A percentile compares a stretch with the other conserved stretches of the same genome.
These are phyloP conservation scores for Gasterosteus aculeatus DNA, from an alignment of 2,113 vertebrate genomes.

Conservation along the genomic window DNA sequence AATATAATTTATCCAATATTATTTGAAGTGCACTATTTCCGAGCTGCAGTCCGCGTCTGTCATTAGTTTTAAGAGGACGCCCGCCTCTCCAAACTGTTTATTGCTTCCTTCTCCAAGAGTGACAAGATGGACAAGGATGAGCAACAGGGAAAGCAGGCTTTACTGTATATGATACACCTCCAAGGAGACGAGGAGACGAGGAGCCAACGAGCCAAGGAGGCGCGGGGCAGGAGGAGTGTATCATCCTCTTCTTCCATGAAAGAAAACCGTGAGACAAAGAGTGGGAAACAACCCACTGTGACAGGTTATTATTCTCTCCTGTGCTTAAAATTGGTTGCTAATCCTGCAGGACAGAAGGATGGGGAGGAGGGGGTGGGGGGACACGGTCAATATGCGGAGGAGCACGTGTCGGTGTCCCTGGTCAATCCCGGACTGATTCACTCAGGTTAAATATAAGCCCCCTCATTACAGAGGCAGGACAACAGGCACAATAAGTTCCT, in stretches of 20 bases:
- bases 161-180: constrained; percentile 3
- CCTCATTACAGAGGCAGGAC: constrained; percentile 31
- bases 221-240: constrained; percentile 14
- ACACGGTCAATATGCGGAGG: background rate
- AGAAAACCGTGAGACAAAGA: constrained; percentile 31
- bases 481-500: background rate
- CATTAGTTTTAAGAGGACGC: constrained; percentile 6
- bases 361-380: no score
- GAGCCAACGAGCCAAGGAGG: background rate
- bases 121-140: background rate
- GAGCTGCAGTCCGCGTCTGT: background rate
- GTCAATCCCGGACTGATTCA: background rate
- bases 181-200: background rate
- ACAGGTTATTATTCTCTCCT: constrained; percentile 65
- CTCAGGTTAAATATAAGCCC: background rate
- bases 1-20: background rate
- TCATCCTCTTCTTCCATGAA: constrained; percentile 40
- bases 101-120: background rate
- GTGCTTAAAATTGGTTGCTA: constrained; percentile 33
- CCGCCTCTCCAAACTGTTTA: background rate
- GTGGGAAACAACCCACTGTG: constrained; percentile 36
- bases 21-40: background rate
- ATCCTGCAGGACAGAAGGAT: background rate
- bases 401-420: background rate
- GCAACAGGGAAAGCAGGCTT: background rate